phyloP scores from a whole-genome alignment of 2,888 invertebrate species.

The Eupithecia subumbrata region DNA sequence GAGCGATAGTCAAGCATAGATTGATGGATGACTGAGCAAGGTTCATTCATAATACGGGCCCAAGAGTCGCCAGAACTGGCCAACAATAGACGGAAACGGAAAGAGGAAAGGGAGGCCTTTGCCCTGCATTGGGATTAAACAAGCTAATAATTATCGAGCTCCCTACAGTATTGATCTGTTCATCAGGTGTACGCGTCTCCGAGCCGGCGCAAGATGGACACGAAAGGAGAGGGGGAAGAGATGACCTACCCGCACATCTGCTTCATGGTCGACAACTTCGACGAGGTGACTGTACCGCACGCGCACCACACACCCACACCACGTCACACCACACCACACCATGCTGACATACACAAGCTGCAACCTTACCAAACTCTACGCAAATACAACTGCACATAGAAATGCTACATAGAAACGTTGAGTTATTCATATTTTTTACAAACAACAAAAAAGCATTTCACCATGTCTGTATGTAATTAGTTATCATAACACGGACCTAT shows the following conservation, averaged over 20 bases:
- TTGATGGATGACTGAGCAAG: too few relatives aligned
- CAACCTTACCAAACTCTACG: not conserved
- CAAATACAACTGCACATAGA: not conserved
- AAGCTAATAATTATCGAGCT: not conserved
- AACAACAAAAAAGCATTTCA: not conserved
- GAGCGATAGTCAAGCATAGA: too few relatives aligned
- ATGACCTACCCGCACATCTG: constrained; percentile 99
- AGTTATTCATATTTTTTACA: not conserved
- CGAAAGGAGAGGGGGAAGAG: constrained; percentile 98
- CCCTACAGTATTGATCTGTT: not conserved
- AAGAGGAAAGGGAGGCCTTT: not conserved
- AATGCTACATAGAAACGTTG: not conserved
- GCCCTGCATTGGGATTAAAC: not conserved
- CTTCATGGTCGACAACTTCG: constrained; percentile 99
- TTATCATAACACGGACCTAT: not conserved
- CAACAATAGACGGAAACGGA: not conserved
- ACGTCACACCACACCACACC: not conserved
- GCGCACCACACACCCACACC: too few relatives aligned
- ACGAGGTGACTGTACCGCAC: constrained; percentile 87
- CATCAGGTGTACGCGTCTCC: constrained; percentile 97
- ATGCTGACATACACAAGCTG: too few relatives aligned
- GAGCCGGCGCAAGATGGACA: constrained; percentile 97
- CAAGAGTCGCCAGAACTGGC: not conserved
- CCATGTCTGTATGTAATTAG: not conserved
- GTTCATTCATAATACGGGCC: too few relatives aligned